A percentile compares a stretch with the other conserved stretches of the same genome.
phyloP scores from a whole-genome alignment of 2,888 invertebrate species.

The Colletes collaris region DNA sequence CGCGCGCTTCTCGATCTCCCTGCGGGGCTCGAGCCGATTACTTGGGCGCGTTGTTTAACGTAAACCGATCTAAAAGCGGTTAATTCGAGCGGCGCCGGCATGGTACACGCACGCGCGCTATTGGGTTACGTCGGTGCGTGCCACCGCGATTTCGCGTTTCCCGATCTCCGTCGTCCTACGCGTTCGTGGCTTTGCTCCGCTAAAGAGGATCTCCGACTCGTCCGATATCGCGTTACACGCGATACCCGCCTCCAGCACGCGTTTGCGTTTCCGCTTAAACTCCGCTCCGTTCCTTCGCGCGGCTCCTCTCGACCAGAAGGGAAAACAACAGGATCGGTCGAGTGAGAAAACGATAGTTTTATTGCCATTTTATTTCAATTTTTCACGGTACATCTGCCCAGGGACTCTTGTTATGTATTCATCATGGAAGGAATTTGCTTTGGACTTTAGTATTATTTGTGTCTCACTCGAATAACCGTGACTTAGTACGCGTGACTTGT shows the following conservation, averaged over 20 bases:
- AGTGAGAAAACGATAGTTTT: no score
- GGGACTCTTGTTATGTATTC: no score
- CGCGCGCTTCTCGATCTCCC: constrained; percentile 14
- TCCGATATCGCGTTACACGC: constrained; percentile 61
- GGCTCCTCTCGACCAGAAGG: no score
- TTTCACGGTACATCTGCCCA: no score
- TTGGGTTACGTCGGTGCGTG: constrained; percentile 71
- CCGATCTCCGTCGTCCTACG: constrained; percentile 45
- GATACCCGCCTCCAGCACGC: constrained; percentile 54
- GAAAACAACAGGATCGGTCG: neutral
- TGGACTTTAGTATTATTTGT: no score
- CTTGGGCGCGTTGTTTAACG: constrained; percentile 64
- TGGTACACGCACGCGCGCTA: constrained; percentile 60
- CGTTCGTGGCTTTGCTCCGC: constrained; percentile 58
- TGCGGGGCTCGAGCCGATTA: constrained; percentile 46
- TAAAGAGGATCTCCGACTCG: constrained; percentile 58
- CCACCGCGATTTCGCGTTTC: constrained; percentile 66
- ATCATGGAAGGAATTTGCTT: no score
- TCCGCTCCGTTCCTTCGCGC: neutral
- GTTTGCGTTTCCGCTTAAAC: constrained; percentile 64
- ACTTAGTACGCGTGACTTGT: no score
- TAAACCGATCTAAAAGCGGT: constrained; percentile 72
- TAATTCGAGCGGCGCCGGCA: constrained; percentile 67
- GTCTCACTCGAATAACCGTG: no score
- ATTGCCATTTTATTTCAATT: no score